Evolutionary conservation across 2,888 invertebrate species (phyloP), one percentile per base, ranked within the genome.

Genomic region (Acanthopleura granulata): DNA sequence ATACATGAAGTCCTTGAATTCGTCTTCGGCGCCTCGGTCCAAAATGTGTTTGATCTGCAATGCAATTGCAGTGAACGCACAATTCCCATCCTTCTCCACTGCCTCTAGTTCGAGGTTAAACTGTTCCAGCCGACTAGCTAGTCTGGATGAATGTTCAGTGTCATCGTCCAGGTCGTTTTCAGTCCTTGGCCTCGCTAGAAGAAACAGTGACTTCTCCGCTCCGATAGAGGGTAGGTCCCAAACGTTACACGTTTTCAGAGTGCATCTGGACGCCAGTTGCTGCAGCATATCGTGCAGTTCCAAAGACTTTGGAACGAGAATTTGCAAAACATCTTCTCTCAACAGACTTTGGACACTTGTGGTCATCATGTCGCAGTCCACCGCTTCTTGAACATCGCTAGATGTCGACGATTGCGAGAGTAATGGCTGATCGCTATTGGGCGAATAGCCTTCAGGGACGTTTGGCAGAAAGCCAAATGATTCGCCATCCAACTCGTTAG

Each of bases 51-150:
- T 66, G 16, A 66, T 16, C 14, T 66, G 66, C 16, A 15, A 27
- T 22, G 66, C 66, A 25, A 66, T 27, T 16, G 66, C 22, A 66
- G 25, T 66, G 29, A 66, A 66, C 16, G 66, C 66, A 27, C 66
- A 66, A 25, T 66, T 66, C 29, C 66, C 66, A 66, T 66, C 66
- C 25, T 66, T 66, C 6, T 66, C 66, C 16, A 66, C 66, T 22
- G 22, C 22, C 6, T 27, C 66, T 66, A 66, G 29, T 27, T 27
- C 29, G 3, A 66, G 25, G 66, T 25, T 66, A 27, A 66, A 66
- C 25, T 66, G 22, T 22, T 66, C 16, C 22, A 66, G 14, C 6
- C 66, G 1, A 22, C 25, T 25, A 16, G 4, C 16, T 16, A 66
- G 29, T 27, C 66, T 22, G 3, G 66, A 22, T 16, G 16, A 18